Conservation (phyloP, 1,140 invertebrate species). For the Megalopta genalis region DNA sequence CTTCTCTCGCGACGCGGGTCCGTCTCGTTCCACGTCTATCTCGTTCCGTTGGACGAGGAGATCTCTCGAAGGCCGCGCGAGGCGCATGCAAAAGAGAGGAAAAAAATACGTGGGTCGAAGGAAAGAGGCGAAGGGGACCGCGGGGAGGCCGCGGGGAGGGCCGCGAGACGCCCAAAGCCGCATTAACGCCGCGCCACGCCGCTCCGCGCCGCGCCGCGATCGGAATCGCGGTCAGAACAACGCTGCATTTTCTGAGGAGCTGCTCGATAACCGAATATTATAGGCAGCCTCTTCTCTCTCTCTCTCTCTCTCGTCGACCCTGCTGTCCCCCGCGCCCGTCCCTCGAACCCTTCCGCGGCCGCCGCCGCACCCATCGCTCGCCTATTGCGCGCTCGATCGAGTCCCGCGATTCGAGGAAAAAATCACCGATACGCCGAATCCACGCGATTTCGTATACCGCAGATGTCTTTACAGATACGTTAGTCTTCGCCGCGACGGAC, state of each 20-base stretch:
- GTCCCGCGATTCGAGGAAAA: no score
- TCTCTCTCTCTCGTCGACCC: no score
- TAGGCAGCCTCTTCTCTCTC: not conserved
- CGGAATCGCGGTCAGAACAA: slow-evolving; percentile 45
- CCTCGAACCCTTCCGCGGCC: no score
- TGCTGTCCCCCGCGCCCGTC: no score
- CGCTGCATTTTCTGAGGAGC: slow-evolving; percentile 39
- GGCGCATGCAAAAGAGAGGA: slow-evolving; percentile 66
- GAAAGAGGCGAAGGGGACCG: slow-evolving; percentile 13
- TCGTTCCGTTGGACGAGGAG: slow-evolving; percentile 47
- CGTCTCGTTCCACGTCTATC: slow-evolving; percentile 28
- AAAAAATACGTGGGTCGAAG: slow-evolving; percentile 44
- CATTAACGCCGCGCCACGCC: slow-evolving; percentile 59
- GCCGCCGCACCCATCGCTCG: no score
- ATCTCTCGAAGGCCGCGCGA: slow-evolving; percentile 64
- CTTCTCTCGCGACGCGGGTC: not conserved
- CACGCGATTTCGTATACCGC: no score
- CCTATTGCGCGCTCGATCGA: no score
- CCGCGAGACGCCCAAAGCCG: slow-evolving; percentile 62
- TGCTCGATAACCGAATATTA: slow-evolving; percentile 52
- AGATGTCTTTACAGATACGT: no score
- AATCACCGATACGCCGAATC: no score
- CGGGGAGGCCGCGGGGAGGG: slow-evolving; percentile 8
- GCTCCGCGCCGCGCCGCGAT: slow-evolving; percentile 21
- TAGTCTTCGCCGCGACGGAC: no score